Evolutionary conservation across 2,113 vertebrate genomes (phyloP).

Genomic region (Scytalopus superciliaris): DNA sequence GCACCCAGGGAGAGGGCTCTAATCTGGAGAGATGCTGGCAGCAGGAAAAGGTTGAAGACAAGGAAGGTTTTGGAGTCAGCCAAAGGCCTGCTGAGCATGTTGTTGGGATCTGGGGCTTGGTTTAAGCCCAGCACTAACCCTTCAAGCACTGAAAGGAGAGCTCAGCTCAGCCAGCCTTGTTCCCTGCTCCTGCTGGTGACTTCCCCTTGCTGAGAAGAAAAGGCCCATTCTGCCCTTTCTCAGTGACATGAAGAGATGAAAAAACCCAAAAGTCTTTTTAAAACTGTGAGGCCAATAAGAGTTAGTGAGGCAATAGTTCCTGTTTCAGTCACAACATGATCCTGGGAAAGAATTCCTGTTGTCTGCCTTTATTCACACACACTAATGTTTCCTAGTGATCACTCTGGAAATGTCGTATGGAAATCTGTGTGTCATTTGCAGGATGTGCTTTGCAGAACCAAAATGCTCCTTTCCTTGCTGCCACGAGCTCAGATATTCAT

Average conservation of each 20-base stretch:
- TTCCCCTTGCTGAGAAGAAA: background rate
- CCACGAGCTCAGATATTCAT: background rate
- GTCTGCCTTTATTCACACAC: background rate
- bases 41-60: background rate
- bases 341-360: background rate
- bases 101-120: background rate
- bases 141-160: background rate
- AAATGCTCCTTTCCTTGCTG: background rate
- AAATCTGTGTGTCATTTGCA: background rate
- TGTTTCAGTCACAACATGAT: background rate
- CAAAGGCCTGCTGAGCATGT: background rate
- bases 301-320: background rate
- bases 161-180: background rate
- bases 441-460: background rate
- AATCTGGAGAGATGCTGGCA: background rate
- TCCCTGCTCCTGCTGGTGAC: background rate
- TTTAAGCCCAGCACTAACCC: background rate
- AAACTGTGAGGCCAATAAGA: accelerated
- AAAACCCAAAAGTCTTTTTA: background rate
- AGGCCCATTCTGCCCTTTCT: background rate
- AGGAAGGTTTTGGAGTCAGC: background rate
- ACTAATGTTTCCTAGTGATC: background rate
- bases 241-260: background rate
- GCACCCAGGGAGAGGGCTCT: background rate
- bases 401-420: background rate